These are phyloP conservation scores for Drosophila tripunctata DNA, from an alignment of 2,888 invertebrate species.

Conservation along the genomic window DNA sequence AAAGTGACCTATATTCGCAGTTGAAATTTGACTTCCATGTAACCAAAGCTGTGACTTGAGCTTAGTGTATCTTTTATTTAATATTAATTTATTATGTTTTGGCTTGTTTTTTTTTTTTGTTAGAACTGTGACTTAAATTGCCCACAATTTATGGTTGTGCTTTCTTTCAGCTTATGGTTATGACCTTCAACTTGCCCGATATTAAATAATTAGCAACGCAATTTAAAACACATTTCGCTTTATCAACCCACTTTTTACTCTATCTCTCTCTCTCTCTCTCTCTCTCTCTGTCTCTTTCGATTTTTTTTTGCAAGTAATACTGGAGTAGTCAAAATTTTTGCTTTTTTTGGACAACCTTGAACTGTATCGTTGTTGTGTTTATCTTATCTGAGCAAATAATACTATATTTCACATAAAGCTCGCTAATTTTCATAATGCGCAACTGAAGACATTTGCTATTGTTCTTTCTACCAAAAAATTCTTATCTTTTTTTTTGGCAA, in stretches of 20 bases:
- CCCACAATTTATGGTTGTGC: no score
- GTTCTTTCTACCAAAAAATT: no score
- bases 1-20: background rate
- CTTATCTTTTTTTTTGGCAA: no score
- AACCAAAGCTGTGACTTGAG: background rate
- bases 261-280: background rate
- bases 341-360: slow-evolving; percentile 62
- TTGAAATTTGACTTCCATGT: background rate
- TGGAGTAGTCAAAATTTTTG: slow-evolving; percentile 19
- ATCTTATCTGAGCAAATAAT: slow-evolving; percentile 57
- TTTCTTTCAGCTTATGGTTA: no score
- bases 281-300: background rate
- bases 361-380: slow-evolving; percentile 56
- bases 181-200: slow-evolving; percentile 23
- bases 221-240: slow-evolving; percentile 13
- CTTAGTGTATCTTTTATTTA: background rate
- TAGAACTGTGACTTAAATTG: background rate
- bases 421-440: slow-evolving; percentile 31
- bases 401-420: slow-evolving; percentile 31
- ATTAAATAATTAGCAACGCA: background rate
- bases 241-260: slow-evolving; percentile 15
- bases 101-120: background rate
- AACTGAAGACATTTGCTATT: slow-evolving; percentile 24
- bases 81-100: background rate
- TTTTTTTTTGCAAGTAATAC: slow-evolving; percentile 50